phyloP scores from a whole-genome alignment of 2,888 invertebrate genomes.

The Isotomurus palustris region DNA sequence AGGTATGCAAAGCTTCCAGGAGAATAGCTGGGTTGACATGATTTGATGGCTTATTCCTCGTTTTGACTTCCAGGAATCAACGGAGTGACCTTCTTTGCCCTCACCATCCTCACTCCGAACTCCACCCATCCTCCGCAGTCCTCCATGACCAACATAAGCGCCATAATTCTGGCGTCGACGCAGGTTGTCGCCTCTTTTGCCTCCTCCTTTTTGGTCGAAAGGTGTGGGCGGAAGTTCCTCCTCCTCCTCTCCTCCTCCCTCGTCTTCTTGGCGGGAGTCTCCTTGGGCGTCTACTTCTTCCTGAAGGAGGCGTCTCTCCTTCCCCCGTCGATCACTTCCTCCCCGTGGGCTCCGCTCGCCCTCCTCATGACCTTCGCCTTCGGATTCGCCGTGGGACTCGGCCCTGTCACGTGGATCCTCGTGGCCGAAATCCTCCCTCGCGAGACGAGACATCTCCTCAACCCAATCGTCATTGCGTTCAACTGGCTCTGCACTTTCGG shows the following conservation, averaged over 20 bases:
- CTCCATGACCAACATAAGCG: constrained; percentile 24
- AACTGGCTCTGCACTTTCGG: constrained; percentile 43
- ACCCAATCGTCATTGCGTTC: constrained; percentile 36
- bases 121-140: constrained; percentile 7
- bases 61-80: constrained; percentile 34
- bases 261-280: constrained; percentile 18
- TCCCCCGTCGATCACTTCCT: neutral
- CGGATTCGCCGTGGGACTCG: constrained; percentile 32
- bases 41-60: neutral
- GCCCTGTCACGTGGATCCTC: constrained; percentile 29
- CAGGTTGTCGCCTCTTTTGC: constrained; percentile 38
- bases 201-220: constrained; percentile 37
- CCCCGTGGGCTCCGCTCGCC: constrained; percentile 30
- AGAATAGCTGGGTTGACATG: neutral
- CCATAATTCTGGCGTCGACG: constrained; percentile 33
- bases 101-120: constrained; percentile 35
- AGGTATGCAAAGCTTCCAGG: constrained; percentile 9
- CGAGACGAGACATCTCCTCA: constrained; percentile 15
- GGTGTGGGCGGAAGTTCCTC: constrained; percentile 33
- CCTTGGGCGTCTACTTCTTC: constrained; percentile 33
- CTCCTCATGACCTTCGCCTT: constrained; percentile 33
- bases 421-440: constrained; percentile 26
- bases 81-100: constrained; percentile 41
- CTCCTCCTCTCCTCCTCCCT: constrained; percentile 25
- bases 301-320: neutral